Evolutionary conservation across 2,888 invertebrate genomes (phyloP).

Genomic region (Salticus scenicus): DNA sequence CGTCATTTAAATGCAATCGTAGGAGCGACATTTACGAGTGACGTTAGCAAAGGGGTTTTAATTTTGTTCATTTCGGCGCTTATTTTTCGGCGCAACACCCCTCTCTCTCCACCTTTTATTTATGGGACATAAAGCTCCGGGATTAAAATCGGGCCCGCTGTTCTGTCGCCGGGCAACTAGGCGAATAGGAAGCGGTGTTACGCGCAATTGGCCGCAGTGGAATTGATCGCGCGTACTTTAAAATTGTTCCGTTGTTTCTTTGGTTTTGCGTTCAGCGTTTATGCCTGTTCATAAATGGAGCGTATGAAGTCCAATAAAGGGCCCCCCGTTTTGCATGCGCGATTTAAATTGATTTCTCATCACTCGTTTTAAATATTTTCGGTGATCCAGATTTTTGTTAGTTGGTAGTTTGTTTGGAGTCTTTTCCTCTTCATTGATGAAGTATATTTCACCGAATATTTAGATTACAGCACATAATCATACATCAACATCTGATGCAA

Average conservation of each 20-base stretch:
- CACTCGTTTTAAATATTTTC: neutral
- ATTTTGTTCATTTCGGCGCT: constrained; percentile 56
- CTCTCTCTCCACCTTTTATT: constrained; percentile 31
- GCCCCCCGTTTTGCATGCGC: neutral
- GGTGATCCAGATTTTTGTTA: no score
- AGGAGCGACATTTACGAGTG: constrained; percentile 53
- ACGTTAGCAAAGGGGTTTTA: constrained; percentile 41
- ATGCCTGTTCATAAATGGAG: constrained; percentile 1
- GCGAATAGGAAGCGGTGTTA: neutral
- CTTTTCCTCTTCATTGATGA: no score
- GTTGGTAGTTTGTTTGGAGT: no score
- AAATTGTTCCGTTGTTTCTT: neutral
- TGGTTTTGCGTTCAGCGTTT: neutral
- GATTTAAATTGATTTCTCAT: constrained; percentile 13
- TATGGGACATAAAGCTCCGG: constrained; percentile 64
- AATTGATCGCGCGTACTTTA: constrained; percentile 10
- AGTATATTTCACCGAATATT: no score
- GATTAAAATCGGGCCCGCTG: constrained; percentile 28
- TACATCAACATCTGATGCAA: no score
- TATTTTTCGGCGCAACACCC: constrained; percentile 29
- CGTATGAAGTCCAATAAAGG: constrained; percentile 9
- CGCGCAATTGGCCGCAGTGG: constrained; percentile 25
- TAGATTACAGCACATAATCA: no score
- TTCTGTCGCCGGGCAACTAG: neutral
- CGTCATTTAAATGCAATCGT: constrained; percentile 67